Evolutionary conservation across 1,140 invertebrate genomes (phyloP).

Genomic region (Atta colombica): DNA sequence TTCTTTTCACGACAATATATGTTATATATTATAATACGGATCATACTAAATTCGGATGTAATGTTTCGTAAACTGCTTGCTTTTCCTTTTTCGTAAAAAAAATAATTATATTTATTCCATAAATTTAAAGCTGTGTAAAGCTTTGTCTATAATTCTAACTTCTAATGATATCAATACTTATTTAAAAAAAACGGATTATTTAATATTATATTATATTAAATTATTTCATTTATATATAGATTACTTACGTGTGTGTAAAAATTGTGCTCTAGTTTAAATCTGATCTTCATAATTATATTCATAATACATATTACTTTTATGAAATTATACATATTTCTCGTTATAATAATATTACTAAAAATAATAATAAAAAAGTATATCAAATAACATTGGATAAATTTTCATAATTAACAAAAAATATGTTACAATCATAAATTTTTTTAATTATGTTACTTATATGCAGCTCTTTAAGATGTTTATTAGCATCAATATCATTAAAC

Average conservation of each 20-base stretch:
- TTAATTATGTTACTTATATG: not conserved
- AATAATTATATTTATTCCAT: conserved; percentile 16
- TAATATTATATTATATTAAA: not conserved
- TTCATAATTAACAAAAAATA: not conserved
- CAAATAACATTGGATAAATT: not conserved
- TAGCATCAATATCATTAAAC: too few relatives aligned
- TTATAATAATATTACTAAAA: not conserved
- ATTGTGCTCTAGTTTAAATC: not conserved
- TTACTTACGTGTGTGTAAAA: not conserved
- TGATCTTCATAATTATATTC: not conserved
- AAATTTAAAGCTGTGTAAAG: conserved; percentile 31
- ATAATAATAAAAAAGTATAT: too few relatives aligned
- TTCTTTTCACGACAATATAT: conserved; percentile 10
- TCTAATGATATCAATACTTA: not conserved
- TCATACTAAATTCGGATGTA: conserved; percentile 18
- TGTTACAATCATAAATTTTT: not conserved
- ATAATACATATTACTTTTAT: not conserved
- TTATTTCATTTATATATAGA: not conserved
- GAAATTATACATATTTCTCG: not conserved
- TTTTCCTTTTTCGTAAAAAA: not conserved
- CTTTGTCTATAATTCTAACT: not conserved
- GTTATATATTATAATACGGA: conserved; percentile 2
- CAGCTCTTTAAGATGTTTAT: too few relatives aligned
- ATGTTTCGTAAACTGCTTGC: conserved; percentile 42
- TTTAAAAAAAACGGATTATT: not conserved